Base-by-base conservation (phyloP, 2,888 invertebrate species). In the Cenopis cana region DNA sequence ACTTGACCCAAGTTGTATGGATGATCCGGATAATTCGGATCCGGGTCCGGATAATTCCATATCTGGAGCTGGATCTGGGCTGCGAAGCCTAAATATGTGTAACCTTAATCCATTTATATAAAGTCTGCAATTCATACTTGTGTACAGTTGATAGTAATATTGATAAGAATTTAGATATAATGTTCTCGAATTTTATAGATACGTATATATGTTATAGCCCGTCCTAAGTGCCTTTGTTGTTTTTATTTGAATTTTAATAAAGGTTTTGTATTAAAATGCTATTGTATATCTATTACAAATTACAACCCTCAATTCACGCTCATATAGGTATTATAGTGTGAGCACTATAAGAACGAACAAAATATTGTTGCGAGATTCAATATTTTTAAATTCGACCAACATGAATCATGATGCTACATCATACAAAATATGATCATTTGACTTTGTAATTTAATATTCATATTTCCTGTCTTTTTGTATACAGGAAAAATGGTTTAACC, bases 211-310 rank as follows among this genome's bases (percentile, higher is more conserved):
- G 38, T 57, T 18, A 6, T 38, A 2, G n/a, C n/a, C 54, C 36
- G 36, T 38, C 57, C 38, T 14, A 38, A 38, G 57, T 57, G 57
- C 57, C 57, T 57, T 38, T 57, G 38, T 20, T 36, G 36, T 57
- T 20, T 41, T 41, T 14, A 6, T 6, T 6, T 12, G 5, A n/a
- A n/a, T n/a, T 12, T 41, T 12, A 20, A 57, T 57, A 57, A 57
- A 38, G 14, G 8, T 20, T 38, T 57, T 18, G 2, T 20, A 10
- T 36, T 20, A 57, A 4, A 18, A 18, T 14, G 6, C 17, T 18
- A 17, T 56, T 5, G 4, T 36, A 6, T 14, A 41, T 14, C 5
- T 41, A 41, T 14, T 4, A 12, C 38, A 41, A 14, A 41, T 14
- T 4, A 12, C 38, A 41, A 14, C 3, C 46, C 46, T 8, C n/a